A percentile compares a stretch with the other conserved stretches of the same genome.
Conservation (phyloP, 2,888 invertebrate genomes). For the Cepaea hortensis region DNA sequence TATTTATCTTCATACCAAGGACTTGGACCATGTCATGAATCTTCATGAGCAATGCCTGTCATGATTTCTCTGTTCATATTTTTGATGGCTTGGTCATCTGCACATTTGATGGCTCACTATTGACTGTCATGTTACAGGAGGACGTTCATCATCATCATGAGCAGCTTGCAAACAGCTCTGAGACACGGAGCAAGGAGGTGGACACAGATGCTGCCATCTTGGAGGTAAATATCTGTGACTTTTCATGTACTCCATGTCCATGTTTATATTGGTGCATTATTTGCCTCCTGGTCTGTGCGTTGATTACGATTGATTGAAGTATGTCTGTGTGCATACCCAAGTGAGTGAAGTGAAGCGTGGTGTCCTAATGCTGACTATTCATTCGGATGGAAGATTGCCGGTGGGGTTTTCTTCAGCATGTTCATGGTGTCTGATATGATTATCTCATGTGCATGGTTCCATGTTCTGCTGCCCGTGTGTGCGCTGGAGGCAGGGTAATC, state of each 20-base stretch:
- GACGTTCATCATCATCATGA: neutral
- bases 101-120: too few relatives aligned
- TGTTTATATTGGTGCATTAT: neutral
- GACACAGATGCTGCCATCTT: neutral
- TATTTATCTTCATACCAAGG: too few relatives aligned
- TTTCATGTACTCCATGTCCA: neutral
- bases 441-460: too few relatives aligned
- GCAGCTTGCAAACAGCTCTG: neutral
- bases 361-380: neutral
- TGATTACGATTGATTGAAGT: neutral
- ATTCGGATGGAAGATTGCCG: neutral
- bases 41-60: too few relatives aligned
- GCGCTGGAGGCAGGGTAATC: too few relatives aligned
- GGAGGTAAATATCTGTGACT: neutral
- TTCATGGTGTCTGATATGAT: too few relatives aligned
- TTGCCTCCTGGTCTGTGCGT: neutral
- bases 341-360: neutral
- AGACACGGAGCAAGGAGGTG: conserved; percentile 3
- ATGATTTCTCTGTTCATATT: too few relatives aligned
- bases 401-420: neutral
- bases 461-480: too few relatives aligned
- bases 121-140: too few relatives aligned
- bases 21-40: too few relatives aligned
- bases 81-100: too few relatives aligned
- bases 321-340: neutral